Evolutionary conservation across 2,888 invertebrate species (phyloP), one percentile per base, ranked within the genome.

Genomic region (Rhagonycha lutea): DNA sequence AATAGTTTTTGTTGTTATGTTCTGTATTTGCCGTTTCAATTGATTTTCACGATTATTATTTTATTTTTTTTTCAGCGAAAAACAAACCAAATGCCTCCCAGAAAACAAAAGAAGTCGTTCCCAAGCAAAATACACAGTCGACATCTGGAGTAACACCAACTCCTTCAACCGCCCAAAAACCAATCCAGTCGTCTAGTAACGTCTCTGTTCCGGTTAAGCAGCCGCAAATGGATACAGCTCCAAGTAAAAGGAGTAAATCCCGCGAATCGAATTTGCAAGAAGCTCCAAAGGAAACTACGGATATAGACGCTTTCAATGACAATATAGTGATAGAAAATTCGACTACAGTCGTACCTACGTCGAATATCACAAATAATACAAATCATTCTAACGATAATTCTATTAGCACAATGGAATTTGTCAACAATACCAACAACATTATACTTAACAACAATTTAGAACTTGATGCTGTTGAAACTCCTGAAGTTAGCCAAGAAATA

Each of bases 271-370:
- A 91, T 82, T 87, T 89, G 74, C 90, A 90, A 81, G 91, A 91
- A 77, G 89, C 90, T 63, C 91, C 89, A 80, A 91, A 91, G 83
- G 91, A 91, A 83, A 91, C 91, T 78, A 90, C 90, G 26, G 91
- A 91, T 76, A 91, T 91, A 91, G 91, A 91, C 83, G 90, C 90
- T 67, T 90, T 91, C 82, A 89, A 89, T 78, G 86, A 86, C 76
- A 85, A 85, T 62, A 77, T 79, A 70, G 86, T 86, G 75, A 75
- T 84, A 47, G 76, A 81, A 76, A 78, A 76, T 24, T 65, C 63
- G 7, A 26, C 24, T 12, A 12, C 7, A 12, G 26, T 24, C n/a
- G 24, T 14, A 8, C 14, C 69, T 8, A 65, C 24, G 9, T 23
- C 18, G 11, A 65, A 65, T 47, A 26, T 75, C 78, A 74, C 73